Conservation (phyloP, 2,797 vertebrate genomes). For the Champsocephalus gunnari region DNA sequence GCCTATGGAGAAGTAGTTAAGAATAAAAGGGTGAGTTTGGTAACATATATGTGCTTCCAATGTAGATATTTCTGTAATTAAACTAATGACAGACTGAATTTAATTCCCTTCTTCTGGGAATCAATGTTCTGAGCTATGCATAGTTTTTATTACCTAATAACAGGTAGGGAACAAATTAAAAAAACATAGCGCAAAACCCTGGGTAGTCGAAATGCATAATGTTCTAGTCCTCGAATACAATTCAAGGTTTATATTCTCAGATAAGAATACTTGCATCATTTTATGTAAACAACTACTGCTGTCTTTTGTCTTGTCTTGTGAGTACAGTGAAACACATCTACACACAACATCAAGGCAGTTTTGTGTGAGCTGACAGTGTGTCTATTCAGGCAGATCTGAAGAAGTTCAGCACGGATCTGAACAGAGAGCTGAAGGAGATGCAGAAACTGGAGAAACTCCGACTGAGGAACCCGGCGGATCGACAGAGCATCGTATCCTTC, state of each 20-base stretch:
- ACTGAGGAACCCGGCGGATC: conserved; percentile 83
- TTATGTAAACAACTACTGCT: not conserved
- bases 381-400: conserved; percentile 85
- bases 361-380: not conserved
- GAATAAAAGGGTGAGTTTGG: conserved; percentile 74
- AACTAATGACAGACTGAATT: too few species aligned
- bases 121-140: too few species aligned
- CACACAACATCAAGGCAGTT: not conserved
- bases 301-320: not conserved
- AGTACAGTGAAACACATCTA: not conserved
- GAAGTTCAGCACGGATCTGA: conserved; percentile 82
- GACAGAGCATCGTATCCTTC: conserved; percentile 88
- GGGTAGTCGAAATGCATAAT: not conserved
- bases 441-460: conserved; percentile 85
- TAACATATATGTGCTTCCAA: not conserved
- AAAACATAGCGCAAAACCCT: too few species aligned
- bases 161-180: too few species aligned
- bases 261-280: not conserved
- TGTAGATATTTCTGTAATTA: not conserved
- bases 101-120: too few species aligned
- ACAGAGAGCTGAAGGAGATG: conserved; percentile 86
- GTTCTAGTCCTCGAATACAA: not conserved
- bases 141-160: too few species aligned
- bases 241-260: not conserved
- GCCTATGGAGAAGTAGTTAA: conserved; percentile 78